Percentiles rank a stretch among this genome's conserved stretches.
These are phyloP conservation scores for Pelodiscus sinensis DNA, from an alignment of 2,113 vertebrate species.

Conservation along the genomic window DNA sequence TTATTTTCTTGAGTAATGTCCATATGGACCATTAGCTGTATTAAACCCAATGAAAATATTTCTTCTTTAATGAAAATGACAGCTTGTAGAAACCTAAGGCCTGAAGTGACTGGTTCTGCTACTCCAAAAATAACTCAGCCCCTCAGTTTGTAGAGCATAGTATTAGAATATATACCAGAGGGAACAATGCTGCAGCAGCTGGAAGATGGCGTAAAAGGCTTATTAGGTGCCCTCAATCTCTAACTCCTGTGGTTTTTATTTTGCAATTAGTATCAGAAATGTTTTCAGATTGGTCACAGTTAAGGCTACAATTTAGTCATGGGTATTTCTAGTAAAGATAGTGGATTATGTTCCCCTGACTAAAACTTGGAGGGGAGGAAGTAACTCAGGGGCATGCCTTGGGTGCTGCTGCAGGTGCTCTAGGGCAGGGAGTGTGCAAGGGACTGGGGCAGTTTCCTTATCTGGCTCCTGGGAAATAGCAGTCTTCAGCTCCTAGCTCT, in stretches of 20 bases:
- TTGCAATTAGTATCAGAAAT: background rate
- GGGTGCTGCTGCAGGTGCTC: too few species aligned
- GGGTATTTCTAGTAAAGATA: too few species aligned
- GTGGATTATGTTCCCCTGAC: too few species aligned
- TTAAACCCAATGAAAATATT: background rate
- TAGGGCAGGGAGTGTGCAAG: too few species aligned
- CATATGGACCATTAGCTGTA: slow-evolving; percentile 31
- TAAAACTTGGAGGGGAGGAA: too few species aligned
- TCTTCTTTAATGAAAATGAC: background rate
- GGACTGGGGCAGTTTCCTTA: too few species aligned
- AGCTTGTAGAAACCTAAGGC: background rate
- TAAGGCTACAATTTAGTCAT: too few species aligned
- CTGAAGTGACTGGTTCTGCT: background rate
- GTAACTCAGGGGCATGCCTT: too few species aligned
- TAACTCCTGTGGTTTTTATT: background rate
- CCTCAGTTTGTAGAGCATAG: background rate
- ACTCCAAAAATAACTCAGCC: background rate
- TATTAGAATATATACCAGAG: background rate
- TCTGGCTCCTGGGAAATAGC: too few species aligned
- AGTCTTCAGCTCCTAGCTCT: too few species aligned
- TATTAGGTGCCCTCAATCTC: background rate
- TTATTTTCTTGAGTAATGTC: background rate
- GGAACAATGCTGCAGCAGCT: background rate
- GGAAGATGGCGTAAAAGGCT: background rate
- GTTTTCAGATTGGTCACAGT: background rate